Evolutionary conservation across 2,113 vertebrate species (phyloP).

Genomic region (Sapayoa aenigma): DNA sequence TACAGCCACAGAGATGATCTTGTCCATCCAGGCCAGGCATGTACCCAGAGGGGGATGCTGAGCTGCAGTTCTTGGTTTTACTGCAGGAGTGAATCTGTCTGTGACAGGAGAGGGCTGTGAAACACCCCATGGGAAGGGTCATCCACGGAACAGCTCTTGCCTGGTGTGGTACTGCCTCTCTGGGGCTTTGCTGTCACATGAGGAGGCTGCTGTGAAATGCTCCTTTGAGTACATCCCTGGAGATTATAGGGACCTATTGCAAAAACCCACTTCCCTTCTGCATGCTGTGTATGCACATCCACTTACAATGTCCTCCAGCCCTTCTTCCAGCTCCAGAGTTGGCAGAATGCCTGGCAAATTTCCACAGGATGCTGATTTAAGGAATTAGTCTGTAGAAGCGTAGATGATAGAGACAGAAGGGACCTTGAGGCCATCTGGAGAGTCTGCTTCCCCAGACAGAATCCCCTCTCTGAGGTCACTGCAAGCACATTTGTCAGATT

Average conservation of each 20-base stretch:
- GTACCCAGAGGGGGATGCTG: background rate
- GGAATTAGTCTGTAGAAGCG: background rate
- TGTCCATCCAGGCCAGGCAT: background rate
- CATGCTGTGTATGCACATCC: background rate
- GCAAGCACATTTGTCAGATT: background rate
- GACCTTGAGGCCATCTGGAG: conserved; percentile 18
- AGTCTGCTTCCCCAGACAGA: background rate
- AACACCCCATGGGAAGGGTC: background rate
- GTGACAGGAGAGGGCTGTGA: background rate
- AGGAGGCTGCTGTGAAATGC: background rate
- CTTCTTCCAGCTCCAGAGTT: background rate
- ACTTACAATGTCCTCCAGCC: background rate
- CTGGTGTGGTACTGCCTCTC: background rate
- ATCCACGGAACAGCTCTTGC: rapidly evolving
- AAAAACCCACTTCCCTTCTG: background rate
- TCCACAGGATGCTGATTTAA: background rate
- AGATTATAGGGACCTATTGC: background rate
- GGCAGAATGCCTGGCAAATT: background rate
- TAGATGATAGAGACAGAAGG: background rate
- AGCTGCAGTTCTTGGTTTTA: background rate
- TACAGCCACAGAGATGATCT: background rate
- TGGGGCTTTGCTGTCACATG: background rate
- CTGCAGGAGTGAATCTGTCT: background rate
- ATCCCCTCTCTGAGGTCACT: background rate
- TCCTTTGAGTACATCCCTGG: background rate